Conservation (phyloP, 2,888 invertebrate species). For the Argyra leucocephala region DNA sequence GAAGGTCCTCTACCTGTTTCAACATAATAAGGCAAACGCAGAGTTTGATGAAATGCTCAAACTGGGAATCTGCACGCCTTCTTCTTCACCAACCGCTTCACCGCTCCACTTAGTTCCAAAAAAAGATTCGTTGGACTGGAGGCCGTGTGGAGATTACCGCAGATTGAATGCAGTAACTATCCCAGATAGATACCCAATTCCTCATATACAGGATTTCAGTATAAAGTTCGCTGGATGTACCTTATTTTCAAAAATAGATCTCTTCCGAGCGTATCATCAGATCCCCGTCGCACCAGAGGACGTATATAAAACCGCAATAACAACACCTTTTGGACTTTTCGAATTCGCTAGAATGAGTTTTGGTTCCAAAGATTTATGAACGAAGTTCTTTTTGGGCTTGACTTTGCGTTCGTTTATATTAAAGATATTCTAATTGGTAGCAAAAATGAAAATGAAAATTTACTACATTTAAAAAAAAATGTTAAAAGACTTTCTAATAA, state of each 20-base stretch:
- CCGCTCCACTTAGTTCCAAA: no score
- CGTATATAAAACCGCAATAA: conserved; percentile 36
- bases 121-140: conserved; percentile 11
- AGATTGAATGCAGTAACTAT: conserved; percentile 10
- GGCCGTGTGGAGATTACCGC: conserved; percentile 12
- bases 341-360: conserved; percentile 31
- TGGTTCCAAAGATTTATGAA: conserved; percentile 35
- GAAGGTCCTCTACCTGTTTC: background rate
- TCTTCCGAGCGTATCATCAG: conserved; percentile 32
- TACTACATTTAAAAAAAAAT: conserved; percentile 22
- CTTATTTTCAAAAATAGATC: conserved; percentile 26
- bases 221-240: background rate
- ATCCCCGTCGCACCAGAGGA: conserved; percentile 34
- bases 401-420: conserved; percentile 28
- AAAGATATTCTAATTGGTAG: conserved; percentile 32
- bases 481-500: conserved; percentile 24
- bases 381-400: conserved; percentile 25
- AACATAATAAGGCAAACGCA: background rate
- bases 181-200: no score
- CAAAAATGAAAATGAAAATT: conserved; percentile 21
- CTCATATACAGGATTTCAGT: conserved; percentile 3
- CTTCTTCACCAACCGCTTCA: no score
- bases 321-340: conserved; percentile 35
- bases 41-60: background rate
- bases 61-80: conserved; percentile 7